These are phyloP conservation scores for Clusia tigrina DNA, from an alignment of 2,888 invertebrate species.

Conservation along the genomic window DNA sequence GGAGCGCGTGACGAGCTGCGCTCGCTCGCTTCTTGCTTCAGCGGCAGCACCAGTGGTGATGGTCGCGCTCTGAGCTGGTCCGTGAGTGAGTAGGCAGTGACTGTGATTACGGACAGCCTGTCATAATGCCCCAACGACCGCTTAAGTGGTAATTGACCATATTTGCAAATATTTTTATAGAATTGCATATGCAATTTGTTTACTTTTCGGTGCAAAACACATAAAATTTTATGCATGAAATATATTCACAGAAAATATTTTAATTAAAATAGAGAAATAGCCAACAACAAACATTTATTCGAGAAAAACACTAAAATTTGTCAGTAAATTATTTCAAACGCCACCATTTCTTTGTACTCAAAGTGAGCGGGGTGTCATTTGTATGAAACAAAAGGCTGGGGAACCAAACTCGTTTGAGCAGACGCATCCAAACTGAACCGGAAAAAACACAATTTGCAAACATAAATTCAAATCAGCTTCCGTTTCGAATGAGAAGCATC, in stretches of 20 bases:
- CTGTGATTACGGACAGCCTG: neutral
- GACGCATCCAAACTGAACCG: neutral
- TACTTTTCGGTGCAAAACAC: neutral
- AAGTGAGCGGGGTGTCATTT: no score
- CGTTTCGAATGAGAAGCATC: no score
- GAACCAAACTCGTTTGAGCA: constrained; percentile 33
- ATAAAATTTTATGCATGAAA: neutral
- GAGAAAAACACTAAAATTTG: neutral
- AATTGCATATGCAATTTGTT: neutral
- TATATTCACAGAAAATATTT: no score
- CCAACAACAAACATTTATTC: no score
- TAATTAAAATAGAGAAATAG: neutral
- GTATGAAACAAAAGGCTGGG: constrained; percentile 35
- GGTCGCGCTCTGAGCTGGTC: neutral
- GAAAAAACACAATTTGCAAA: neutral
- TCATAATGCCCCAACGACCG: neutral
- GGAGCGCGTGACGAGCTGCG: neutral
- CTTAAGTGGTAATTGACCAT: neutral
- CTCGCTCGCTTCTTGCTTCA: neutral
- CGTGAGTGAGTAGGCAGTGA: neutral
- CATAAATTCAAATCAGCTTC: neutral
- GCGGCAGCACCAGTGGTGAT: neutral
- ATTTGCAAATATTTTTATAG: neutral
- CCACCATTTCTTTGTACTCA: neutral
- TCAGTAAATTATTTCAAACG: neutral